Evolutionary conservation across 1,140 invertebrate species (phyloP), one percentile per base, ranked within the genome.

Genomic region (Carposina sasakii): DNA sequence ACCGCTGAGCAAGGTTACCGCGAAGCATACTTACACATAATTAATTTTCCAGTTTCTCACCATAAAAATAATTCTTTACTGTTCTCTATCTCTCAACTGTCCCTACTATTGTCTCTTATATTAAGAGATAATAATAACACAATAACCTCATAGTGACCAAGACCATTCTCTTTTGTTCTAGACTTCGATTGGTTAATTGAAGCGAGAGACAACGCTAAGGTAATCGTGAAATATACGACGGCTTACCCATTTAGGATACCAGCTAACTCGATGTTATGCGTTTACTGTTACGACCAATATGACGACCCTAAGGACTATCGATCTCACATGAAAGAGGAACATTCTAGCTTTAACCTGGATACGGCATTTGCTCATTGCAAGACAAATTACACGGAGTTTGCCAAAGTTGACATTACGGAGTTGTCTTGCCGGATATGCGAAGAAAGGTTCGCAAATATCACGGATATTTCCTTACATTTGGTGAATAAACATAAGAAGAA

Each of bases 401-500:
- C 77, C 2, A 81, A 77, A 58, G 67, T 75, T 24, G 76, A 81
- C 47, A 75, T 68, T 36, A 63, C 62, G 0, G 69, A 79, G 5
- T 46, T 79, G 26, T 36, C 42, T 0, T 81, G 72, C 54, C 54
- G 63, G 10, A 45, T 71, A 1, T 81, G 77, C 44, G 28, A 17
- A 0, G 30, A 55, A 31, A 42, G 16, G 3, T 71, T 64, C n/a
- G 48, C 60, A 2, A 57, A 54, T 10, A 31, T 76, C 12, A 40
- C 54, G 1, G n/a, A 52, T 0, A 43, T 69, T 2, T 62, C 70
- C 0, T 42, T 66, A 26, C 77, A 82, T 43, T 46, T 81, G 1
- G 30, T 43, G 2, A 20, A 46, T 12, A 52, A 45, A 0, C 77
- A 81, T 42, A 33, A 46, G 1, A 66, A 65, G 31, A 52, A 65